A percentile compares a stretch with the other conserved stretches of the same genome.
phyloP scores from a whole-genome alignment of 2,113 vertebrate genomes.

The Diadophis punctatus region DNA sequence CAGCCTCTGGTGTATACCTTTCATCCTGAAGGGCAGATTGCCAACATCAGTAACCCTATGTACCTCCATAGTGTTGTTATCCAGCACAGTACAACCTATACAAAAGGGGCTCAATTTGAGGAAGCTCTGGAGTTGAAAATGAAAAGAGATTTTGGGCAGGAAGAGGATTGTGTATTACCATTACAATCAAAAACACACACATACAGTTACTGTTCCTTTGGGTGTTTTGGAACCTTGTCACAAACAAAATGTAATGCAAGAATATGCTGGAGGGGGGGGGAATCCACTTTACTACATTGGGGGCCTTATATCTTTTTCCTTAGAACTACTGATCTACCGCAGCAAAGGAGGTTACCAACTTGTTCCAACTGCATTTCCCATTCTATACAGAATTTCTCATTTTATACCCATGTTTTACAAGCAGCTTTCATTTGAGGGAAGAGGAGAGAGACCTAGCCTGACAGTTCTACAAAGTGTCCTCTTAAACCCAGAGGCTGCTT shows the following conservation, averaged over 20 bases:
- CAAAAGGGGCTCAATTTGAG: not conserved
- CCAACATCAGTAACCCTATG: not conserved
- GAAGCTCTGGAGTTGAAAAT: not conserved
- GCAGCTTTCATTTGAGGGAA: not conserved
- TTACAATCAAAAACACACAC: not conserved
- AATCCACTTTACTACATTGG: not conserved
- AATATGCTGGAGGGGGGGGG: no score
- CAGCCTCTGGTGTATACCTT: not conserved
- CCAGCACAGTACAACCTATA: not conserved
- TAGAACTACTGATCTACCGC: not conserved
- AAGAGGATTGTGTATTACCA: not conserved
- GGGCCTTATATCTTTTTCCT: not conserved
- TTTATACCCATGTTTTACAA: constrained; percentile 18
- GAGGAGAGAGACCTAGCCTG: not conserved
- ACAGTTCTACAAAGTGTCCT: not conserved
- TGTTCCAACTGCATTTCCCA: not conserved
- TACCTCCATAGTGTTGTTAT: not conserved
- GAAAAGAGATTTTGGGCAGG: not conserved
- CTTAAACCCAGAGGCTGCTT: not conserved
- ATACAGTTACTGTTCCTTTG: not conserved
- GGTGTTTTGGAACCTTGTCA: not conserved
- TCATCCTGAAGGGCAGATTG: not conserved
- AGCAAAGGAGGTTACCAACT: not conserved
- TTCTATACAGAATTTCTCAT: not conserved
- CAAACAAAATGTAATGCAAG: not conserved